phyloP scores from a whole-genome alignment of 2,888 invertebrate genomes.

The Synergus umbraculus region DNA sequence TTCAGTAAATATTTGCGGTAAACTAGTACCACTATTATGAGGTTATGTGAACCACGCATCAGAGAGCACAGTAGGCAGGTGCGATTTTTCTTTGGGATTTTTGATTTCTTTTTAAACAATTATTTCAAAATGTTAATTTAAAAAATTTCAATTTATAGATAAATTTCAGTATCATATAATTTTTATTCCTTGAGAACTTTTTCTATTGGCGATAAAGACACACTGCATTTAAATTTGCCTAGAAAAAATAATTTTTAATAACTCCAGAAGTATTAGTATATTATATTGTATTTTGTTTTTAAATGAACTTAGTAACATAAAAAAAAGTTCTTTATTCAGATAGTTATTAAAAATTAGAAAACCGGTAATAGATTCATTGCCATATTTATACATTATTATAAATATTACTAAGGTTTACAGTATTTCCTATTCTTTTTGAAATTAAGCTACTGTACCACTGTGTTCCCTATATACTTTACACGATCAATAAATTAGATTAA shows the following conservation, averaged over 20 bases:
- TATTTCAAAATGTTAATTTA: background rate
- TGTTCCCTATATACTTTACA: background rate
- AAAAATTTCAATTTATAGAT: no score
- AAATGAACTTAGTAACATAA: no score
- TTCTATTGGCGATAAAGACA: background rate
- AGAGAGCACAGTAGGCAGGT: background rate
- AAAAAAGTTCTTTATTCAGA: no score
- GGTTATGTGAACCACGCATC: conserved; percentile 19
- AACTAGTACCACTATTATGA: background rate
- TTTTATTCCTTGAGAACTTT: background rate
- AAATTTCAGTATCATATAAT: background rate
- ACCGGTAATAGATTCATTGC: no score
- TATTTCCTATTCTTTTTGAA: background rate
- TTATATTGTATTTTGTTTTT: background rate
- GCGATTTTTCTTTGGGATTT: background rate
- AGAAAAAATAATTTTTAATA: background rate
- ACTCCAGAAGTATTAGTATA: background rate
- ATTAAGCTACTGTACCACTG: background rate
- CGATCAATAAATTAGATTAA: background rate
- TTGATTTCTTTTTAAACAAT: background rate
- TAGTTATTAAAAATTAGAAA: no score
- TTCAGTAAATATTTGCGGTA: background rate
- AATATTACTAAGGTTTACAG: no score
- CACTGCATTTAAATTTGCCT: background rate
- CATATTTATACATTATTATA: no score